Percentiles rank a stretch among this genome's conserved stretches.
Conservation (phyloP, 2,113 vertebrate genomes). For the Erinaceus europaeus region DNA sequence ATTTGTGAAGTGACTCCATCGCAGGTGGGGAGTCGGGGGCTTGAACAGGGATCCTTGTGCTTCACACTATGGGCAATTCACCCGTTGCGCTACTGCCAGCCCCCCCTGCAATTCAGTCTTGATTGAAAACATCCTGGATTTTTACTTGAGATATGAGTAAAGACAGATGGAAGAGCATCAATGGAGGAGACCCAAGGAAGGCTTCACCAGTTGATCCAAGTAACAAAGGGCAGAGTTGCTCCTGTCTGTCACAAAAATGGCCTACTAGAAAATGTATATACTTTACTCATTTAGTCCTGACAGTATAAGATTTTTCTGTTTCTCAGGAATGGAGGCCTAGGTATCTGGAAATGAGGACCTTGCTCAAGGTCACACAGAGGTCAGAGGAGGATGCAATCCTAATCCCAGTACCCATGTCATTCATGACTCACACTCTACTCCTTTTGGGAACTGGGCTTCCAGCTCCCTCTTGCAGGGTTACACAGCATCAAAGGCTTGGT, state of each 20-base stretch:
- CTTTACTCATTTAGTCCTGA: too few species aligned
- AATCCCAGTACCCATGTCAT: too few species aligned
- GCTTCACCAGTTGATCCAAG: neutral
- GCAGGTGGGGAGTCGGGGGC: too few species aligned
- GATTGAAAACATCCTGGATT: neutral
- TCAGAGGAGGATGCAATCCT: accelerated
- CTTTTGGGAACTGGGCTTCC: neutral
- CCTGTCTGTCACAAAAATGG: neutral
- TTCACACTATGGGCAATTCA: too few species aligned
- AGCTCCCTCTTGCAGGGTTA: neutral
- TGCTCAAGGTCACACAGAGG: neutral
- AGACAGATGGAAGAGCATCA: too few species aligned
- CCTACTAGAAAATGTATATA: neutral
- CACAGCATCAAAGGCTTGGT: neutral
- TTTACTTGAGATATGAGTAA: too few species aligned
- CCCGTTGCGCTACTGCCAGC: too few species aligned
- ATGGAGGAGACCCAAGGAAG: neutral
- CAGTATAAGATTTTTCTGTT: neutral
- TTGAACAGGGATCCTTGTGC: too few species aligned
- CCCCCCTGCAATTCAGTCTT: too few species aligned
- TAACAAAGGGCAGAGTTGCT: neutral
- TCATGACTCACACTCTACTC: neutral
- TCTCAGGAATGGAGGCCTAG: neutral
- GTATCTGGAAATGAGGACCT: neutral
- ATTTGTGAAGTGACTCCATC: too few species aligned